These are phyloP conservation scores for Listronotus bonariensis DNA, from an alignment of 1,140 invertebrate species.

Conservation along the genomic window DNA sequence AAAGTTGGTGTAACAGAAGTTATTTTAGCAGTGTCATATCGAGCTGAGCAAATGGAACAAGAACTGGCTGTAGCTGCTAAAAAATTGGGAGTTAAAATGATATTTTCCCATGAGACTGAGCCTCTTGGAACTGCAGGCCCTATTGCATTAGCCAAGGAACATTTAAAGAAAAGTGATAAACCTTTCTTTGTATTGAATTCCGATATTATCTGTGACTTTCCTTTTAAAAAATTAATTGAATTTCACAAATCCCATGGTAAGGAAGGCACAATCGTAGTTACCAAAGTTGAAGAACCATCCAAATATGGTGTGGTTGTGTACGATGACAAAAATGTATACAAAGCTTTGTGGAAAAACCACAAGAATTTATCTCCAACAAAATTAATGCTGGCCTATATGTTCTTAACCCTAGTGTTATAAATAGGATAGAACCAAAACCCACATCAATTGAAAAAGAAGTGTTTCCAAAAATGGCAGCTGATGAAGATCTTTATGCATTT, in stretches of 20 bases:
- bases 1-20: conserved; percentile 88
- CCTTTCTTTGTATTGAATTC: conserved; percentile 99
- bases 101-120: conserved; percentile 94
- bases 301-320: conserved; percentile 99
- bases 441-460: conserved; percentile 99
- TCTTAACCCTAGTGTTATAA: conserved; percentile 88
- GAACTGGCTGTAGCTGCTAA: conserved; percentile 86
- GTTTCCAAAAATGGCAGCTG: conserved; percentile 92
- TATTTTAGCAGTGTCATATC: conserved; percentile 95
- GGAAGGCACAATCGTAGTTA: conserved; percentile 98
- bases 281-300: conserved; percentile 98
- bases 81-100: conserved; percentile 81
- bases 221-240: conserved; percentile 91
- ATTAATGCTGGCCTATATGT: conserved; percentile 99
- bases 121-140: conserved; percentile 99
- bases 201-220: conserved; percentile 99
- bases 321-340: conserved; percentile 81
- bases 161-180: conserved; percentile 73
- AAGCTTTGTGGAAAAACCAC: conserved; percentile 97
- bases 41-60: conserved; percentile 97
- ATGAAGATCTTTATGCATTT: conserved; percentile 89
- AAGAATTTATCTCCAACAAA: conserved; percentile 99
- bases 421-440: conserved; percentile 88
- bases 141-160: conserved; percentile 84
- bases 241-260: conserved; percentile 93